Evolutionary conservation across 2,113 vertebrate genomes (phyloP), one percentile per base, ranked within the genome.

Genomic region (Halcyon senegalensis): DNA sequence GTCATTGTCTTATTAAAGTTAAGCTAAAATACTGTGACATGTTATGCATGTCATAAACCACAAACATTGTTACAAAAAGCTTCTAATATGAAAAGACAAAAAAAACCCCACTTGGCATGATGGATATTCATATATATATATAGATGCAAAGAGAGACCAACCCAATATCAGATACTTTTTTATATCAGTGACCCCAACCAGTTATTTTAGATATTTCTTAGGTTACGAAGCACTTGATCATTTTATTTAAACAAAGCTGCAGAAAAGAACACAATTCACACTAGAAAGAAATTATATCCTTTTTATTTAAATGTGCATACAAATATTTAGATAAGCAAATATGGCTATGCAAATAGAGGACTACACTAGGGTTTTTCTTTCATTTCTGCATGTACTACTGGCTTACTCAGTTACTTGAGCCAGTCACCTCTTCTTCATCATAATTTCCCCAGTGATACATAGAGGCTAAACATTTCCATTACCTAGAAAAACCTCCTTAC

Each of bases 141-240:
- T 1, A 53, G 20, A 59, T 50, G 7, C 14, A 37, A 86, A 92
- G 39, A 66, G 7, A 1, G 2, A 80, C 35, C 27, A 80, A 12
- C 35, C 76, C 4, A 44, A 41, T 50, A 64, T 53, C 35, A 58
- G 23, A 39, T 44, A 28, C 2, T 14, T 77, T 80, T n/a, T 20
- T 77, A 31, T 31, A 56, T 33, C 28, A 59, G 41, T 74, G 25
- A 48, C 9, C 8, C 7, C 1, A 62, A n/a, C 1, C 0, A 21
- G 12, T 8, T 72, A 43, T 51, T 68, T 90, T 17, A 37, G 8
- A 28, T 73, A 79, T 81, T 69, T 86, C 16, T 84, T 67, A 51
- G 51, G 19, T n/a, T 46, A 30, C 1, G 2, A 35, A 67, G 5
- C 2, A 43, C 3, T 50, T 3, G 27, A 4, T 9, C 0, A 70